Evolutionary conservation across 2,113 vertebrate genomes (phyloP).

Genomic region (Gymnogyps californianus): DNA sequence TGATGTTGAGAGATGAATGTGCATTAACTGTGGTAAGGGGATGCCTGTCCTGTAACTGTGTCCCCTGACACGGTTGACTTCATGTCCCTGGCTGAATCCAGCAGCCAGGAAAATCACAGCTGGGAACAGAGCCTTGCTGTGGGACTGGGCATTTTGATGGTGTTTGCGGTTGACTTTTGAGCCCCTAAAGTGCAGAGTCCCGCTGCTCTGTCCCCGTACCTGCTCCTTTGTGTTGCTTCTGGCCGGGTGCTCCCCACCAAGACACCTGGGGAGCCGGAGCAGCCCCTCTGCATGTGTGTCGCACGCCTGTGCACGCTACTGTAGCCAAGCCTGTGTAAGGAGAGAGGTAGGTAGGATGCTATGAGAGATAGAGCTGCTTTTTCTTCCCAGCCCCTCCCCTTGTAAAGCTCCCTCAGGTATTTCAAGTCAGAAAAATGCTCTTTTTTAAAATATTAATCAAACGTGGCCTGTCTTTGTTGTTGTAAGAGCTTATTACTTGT

Average conservation of each 20-base stretch:
- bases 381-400: neutral
- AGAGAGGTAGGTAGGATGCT: neutral
- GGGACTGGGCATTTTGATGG: neutral
- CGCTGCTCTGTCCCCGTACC: neutral
- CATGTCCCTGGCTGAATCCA: neutral
- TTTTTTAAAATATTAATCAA: neutral
- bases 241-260: rapidly evolving
- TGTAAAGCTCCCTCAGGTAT: neutral
- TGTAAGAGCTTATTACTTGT: neutral
- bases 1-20: neutral
- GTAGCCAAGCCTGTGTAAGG: neutral
- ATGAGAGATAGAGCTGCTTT: neutral
- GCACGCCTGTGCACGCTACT: rapidly evolving
- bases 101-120: neutral
- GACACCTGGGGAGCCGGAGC: neutral
- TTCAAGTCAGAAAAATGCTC: neutral
- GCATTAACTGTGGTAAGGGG: neutral
- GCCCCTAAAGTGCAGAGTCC: neutral
- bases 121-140: neutral
- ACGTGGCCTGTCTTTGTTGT: neutral
- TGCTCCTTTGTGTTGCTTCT: neutral
- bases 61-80: rapidly evolving
- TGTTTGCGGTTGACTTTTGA: neutral
- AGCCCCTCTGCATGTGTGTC: rapidly evolving
- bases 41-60: neutral